Conservation (phyloP, 1,140 invertebrate genomes). For the Drosophila mauritiana region DNA sequence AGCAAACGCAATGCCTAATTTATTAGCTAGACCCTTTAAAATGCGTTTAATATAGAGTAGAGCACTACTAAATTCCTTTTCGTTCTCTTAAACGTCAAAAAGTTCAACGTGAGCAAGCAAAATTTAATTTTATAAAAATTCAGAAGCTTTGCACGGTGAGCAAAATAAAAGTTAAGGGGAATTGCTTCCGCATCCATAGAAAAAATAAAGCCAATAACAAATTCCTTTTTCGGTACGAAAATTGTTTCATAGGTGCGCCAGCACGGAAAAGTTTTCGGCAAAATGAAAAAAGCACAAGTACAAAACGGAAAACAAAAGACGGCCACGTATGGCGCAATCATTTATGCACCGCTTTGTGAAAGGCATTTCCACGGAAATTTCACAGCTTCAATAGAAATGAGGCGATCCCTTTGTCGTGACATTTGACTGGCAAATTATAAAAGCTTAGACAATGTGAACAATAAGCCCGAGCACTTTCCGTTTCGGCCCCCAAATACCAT, state of each 20-base stretch:
- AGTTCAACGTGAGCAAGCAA: background rate
- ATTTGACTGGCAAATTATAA: conserved; percentile 62
- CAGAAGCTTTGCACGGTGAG: conserved; percentile 34
- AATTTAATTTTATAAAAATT: conserved; percentile 64
- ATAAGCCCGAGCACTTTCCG: conserved; percentile 25
- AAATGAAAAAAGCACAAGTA: conserved; percentile 4
- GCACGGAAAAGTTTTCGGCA: conserved; percentile 37
- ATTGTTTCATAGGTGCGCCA: conserved; percentile 42
- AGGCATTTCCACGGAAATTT: conserved; percentile 40
- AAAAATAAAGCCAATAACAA: conserved; percentile 52
- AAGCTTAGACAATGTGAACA: conserved; percentile 58
- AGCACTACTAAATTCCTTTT: background rate
- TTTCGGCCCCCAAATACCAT: conserved; percentile 12
- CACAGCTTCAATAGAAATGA: conserved; percentile 13
- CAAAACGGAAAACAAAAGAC: conserved; percentile 2
- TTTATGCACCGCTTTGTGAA: conserved; percentile 43
- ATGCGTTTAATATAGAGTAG: background rate
- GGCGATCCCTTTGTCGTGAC: conserved; percentile 47
- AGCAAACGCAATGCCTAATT: no score
- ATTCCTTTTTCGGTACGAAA: conserved; percentile 45
- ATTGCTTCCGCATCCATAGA: conserved; percentile 14
- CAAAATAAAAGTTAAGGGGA: conserved; percentile 21
- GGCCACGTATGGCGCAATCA: conserved; percentile 42
- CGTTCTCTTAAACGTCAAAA: background rate
- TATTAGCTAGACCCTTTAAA: no score